Conservation (phyloP, 30 jellyfish, hydroid and myxozoan genomes). For the Pelagia noctiluca region DNA sequence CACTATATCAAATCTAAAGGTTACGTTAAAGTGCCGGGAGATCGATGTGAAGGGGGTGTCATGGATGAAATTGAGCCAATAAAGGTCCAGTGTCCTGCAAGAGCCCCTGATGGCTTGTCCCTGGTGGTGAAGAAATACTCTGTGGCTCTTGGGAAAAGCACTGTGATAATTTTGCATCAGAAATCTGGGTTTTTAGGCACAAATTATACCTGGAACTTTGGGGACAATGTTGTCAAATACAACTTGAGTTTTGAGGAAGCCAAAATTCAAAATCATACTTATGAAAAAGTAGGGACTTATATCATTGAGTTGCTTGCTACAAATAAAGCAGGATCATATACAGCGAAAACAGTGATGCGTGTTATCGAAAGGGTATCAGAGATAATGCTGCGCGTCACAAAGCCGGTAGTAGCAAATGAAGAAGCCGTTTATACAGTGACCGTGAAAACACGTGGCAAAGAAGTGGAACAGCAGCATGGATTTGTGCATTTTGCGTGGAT, state of each 20-base stretch:
- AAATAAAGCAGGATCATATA: conserved; percentile 59
- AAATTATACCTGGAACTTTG: conserved; percentile 78
- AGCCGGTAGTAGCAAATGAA: conserved; percentile 64
- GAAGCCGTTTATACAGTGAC: conserved; percentile 48
- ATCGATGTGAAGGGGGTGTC: conserved; percentile 84
- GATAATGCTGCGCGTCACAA: conserved; percentile 39
- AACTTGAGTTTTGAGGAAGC: conserved; percentile 67
- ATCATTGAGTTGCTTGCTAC: conserved; percentile 71
- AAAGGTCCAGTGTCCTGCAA: conserved; percentile 63
- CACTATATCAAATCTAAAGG: conserved; percentile 73
- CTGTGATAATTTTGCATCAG: conserved; percentile 56
- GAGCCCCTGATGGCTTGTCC: conserved; percentile 75
- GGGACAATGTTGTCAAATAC: conserved; percentile 62
- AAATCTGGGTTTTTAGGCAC: conserved; percentile 74
- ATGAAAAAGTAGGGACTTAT: conserved; percentile 66
- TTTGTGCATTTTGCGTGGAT: conserved; percentile 80
- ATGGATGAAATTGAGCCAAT: conserved; percentile 76
- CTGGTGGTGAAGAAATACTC: conserved; percentile 56
- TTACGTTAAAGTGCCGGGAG: conserved; percentile 68
- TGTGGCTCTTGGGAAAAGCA: conserved; percentile 57
- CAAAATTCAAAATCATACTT: conserved; percentile 42
- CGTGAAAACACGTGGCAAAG: conserved; percentile 35
- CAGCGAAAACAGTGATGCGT: conserved; percentile 68
- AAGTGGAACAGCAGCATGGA: conserved; percentile 58
- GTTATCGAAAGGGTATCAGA: conserved; percentile 72